Evolutionary conservation across 2,113 vertebrate species (phyloP), one percentile per base, ranked within the genome.

Genomic region (Lasiurus cinereus): DNA sequence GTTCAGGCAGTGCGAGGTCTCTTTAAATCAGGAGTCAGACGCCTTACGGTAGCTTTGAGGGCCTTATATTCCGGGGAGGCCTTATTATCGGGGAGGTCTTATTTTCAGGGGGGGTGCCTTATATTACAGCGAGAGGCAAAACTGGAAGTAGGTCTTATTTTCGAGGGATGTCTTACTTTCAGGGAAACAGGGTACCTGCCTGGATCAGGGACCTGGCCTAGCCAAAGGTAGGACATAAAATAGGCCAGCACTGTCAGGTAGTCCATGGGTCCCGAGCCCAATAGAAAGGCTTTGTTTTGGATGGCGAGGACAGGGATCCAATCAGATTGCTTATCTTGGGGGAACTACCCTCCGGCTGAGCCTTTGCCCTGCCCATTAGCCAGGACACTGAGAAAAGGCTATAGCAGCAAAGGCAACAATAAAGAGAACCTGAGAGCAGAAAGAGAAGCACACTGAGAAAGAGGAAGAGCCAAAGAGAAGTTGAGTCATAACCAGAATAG

Each of bases 401-500:
- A 8, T 24, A 15, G n/a, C 88, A 79, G 70, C 36, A 48, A 62
- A 85, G 29, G 11, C 18, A 80, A 33, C 33, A 18, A 24, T 29
- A 27, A 91, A 29, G 72, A 88, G 83, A 88, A 80, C 56, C 43
- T 62, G 50, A 18, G 39, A 50, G 27, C 15, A 59, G 43, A 67
- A 66, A 56, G 77, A 36, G 79, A 80, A 74, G 64, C 54, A 73
- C 16, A n/a, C 11, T 3, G 43, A 92, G 92, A 54, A 88, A 86
- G 80, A 52, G 84, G 50, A 94, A 85, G 84, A 48, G 73, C 29
- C 2, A 36, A 69, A 74, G 73, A 54, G 91, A 70, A 83, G 39
- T 16, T 11, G 18, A 76, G 24, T 90, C 92, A 43, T 19, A 64
- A 46, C 59, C 29, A 43, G 46, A 80, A 62, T 6, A 3, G 27